A percentile compares a stretch with the other conserved stretches of the same genome.
These are phyloP conservation scores for Sycobia sp. DNA, from an alignment of 1,140 invertebrate genomes.

Conservation along the genomic window DNA sequence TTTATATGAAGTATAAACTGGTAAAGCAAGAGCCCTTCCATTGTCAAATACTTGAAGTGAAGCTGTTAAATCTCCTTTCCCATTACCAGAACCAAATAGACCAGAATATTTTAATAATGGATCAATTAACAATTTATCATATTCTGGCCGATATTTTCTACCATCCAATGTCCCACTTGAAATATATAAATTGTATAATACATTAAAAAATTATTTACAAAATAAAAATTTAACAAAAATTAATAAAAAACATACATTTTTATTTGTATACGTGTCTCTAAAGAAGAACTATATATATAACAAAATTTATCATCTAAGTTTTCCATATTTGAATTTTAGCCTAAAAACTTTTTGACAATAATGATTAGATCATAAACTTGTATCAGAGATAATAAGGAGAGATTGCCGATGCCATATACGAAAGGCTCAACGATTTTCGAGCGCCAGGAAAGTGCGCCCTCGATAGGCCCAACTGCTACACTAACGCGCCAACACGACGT, in stretches of 20 bases:
- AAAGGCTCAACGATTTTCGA: no score
- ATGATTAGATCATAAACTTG: no score
- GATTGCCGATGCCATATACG: no score
- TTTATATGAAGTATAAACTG: constrained; percentile 92
- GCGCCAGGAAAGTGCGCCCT: no score
- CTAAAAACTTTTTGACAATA: no score
- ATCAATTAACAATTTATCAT: constrained; percentile 84
- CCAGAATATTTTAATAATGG: constrained; percentile 92
- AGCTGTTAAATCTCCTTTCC: constrained; percentile 83
- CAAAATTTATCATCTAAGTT: constrained; percentile 77
- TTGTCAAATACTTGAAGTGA: constrained; percentile 87
- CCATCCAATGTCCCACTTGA: constrained; percentile 94
- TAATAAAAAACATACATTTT: constrained; percentile 80
- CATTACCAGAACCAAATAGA: constrained; percentile 75
- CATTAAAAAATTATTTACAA: constrained; percentile 18
- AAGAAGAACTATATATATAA: constrained; percentile 89
- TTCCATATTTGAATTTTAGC: constrained; percentile 59
- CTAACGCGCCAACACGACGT: no score
- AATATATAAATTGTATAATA: constrained; percentile 3
- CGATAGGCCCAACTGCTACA: no score
- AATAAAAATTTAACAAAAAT: constrained; percentile 20
- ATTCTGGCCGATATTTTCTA: constrained; percentile 81
- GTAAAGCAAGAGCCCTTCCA: constrained; percentile 81
- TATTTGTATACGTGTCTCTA: constrained; percentile 85
- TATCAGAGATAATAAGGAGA: no score